Evolutionary conservation across 2,113 vertebrate genomes (phyloP).

Genomic region (Bufo bufo): DNA sequence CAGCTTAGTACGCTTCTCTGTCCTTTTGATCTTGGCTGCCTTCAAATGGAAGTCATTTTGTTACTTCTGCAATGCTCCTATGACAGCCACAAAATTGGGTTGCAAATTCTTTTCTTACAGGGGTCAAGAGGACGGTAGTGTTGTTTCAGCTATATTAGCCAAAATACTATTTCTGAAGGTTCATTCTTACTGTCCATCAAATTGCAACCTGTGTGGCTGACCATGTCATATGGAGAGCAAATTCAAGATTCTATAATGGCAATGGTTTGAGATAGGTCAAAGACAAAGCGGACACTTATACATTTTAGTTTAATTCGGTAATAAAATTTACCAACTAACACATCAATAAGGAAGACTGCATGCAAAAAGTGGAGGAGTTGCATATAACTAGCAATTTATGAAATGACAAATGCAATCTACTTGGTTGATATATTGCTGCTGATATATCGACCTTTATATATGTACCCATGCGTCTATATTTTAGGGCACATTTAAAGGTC

Average conservation of each 20-base stretch:
- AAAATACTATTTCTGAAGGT: neutral
- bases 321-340: no score
- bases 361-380: no score
- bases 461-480: no score
- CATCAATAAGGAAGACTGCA: no score
- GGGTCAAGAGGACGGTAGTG: neutral
- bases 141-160: neutral
- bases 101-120: neutral
- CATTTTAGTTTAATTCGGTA: no score
- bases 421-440: no score
- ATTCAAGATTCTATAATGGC: neutral
- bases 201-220: neutral
- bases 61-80: neutral
- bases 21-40: no score
- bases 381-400: no score
- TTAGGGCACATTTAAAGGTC: no score
- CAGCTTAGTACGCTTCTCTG: neutral
- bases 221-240: neutral
- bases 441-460: no score
- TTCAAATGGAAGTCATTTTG: neutral
- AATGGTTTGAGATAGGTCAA: neutral
- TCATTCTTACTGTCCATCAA: neutral
- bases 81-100: neutral
- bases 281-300: neutral
- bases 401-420: no score